Conservation (phyloP, 2,113 vertebrate genomes). For the Miniopterus natalensis region DNA sequence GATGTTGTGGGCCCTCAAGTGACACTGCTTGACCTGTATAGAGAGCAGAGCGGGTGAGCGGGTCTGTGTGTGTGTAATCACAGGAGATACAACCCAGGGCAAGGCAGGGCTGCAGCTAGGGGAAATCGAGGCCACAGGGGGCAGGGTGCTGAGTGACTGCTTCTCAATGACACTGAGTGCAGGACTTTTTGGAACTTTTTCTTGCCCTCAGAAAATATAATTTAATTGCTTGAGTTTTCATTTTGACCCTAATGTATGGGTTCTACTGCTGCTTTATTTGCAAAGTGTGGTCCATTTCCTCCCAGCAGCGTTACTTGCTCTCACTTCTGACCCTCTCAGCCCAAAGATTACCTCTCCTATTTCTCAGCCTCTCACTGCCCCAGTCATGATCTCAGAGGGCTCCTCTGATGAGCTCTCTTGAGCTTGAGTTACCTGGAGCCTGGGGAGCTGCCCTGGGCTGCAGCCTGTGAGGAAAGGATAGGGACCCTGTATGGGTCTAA, state of each 20-base stretch:
- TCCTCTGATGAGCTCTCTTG: not conserved
- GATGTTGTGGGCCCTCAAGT: constrained; percentile 76
- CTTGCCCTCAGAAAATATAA: not conserved
- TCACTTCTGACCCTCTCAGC: not conserved
- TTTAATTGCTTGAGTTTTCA: too few species aligned
- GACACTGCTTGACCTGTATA: not conserved
- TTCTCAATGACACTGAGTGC: not conserved
- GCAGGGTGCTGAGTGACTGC: not conserved
- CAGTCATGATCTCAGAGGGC: too few species aligned
- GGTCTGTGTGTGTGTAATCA: too few species aligned
- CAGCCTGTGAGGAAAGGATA: not conserved
- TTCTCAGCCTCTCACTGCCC: not conserved
- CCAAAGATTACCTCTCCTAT: not conserved
- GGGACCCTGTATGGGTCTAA: too few species aligned
- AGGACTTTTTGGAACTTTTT: not conserved
- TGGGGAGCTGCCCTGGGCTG: not conserved
- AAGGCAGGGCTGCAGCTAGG: not conserved
- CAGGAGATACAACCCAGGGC: not conserved
- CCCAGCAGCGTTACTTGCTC: not conserved
- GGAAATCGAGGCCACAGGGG: not conserved
- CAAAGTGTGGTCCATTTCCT: not conserved
- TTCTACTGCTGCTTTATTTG: not conserved
- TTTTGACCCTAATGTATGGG: rapidly evolving
- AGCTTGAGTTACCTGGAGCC: not conserved
- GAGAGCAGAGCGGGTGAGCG: not conserved